Percentiles rank a stretch among this genome's conserved stretches.
phyloP scores from a whole-genome alignment of 2,113 vertebrate species.

The Tympanuchus pallidicinctus region DNA sequence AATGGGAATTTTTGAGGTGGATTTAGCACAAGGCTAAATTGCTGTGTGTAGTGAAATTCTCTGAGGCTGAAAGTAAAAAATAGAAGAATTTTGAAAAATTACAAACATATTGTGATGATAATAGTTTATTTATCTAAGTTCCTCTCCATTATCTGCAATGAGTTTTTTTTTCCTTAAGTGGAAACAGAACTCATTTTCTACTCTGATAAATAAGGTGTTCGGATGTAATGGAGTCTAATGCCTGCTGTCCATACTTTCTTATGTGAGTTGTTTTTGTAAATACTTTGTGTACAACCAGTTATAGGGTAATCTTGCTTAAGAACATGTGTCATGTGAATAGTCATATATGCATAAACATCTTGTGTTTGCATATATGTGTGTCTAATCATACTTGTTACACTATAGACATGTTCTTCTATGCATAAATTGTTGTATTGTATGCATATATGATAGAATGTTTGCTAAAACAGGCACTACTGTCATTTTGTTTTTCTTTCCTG shows the following conservation, averaged over 20 bases:
- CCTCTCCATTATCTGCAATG: not conserved
- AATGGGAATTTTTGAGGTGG: not conserved
- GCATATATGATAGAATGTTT: slow-evolving; percentile 8
- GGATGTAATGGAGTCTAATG: not conserved
- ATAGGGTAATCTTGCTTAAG: not conserved
- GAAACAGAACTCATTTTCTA: slow-evolving; percentile 18
- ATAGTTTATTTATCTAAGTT: slow-evolving; percentile 5
- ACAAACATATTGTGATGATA: not conserved
- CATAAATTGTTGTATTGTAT: slow-evolving; percentile 2
- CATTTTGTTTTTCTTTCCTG: slow-evolving; percentile 1
- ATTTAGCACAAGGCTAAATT: not conserved
- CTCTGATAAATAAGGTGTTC: not conserved
- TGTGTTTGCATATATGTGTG: slow-evolving; percentile 23
- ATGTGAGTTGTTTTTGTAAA: not conserved
- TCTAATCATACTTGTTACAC: not conserved
- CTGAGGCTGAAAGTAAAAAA: not conserved
- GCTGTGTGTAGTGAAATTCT: not conserved
- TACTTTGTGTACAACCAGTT: not conserved
- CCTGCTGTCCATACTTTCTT: not conserved
- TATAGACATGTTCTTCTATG: slow-evolving; percentile 1
- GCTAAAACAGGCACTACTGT: not conserved
- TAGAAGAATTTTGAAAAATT: not conserved
- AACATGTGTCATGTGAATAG: slow-evolving; percentile 10
- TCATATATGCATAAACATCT: slow-evolving; percentile 4
- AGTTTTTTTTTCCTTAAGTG: slow-evolving; percentile 34